Percentiles rank a stretch among this genome's conserved stretches.
These are phyloP conservation scores for Drosophila jambulina DNA, from an alignment of 1,140 invertebrate genomes.

Conservation along the genomic window DNA sequence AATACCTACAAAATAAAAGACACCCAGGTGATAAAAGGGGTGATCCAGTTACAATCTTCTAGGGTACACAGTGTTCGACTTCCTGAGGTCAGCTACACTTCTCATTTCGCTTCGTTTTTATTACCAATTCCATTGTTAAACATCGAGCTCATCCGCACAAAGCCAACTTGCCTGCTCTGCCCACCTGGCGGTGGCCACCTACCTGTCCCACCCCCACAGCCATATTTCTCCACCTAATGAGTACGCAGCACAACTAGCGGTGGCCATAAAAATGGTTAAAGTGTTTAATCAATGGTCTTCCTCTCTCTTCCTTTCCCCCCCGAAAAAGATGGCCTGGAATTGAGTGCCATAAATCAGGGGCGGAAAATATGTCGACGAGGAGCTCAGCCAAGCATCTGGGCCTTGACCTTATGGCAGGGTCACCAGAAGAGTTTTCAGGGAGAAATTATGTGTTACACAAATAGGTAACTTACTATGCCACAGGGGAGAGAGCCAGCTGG, in stretches of 20 bases:
- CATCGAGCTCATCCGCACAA: constrained; percentile 29
- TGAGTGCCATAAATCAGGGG: constrained; percentile 75
- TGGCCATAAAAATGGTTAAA: constrained; percentile 48
- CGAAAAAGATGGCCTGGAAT: constrained; percentile 48
- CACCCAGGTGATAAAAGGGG: no score
- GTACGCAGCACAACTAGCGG: constrained; percentile 7
- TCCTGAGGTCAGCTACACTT: no score
- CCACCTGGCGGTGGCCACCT: neutral
- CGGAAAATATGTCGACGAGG: constrained; percentile 40
- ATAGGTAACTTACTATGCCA: neutral
- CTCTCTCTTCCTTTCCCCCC: neutral
- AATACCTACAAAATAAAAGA: no score
- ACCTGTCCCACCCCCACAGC: no score
- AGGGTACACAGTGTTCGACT: no score
- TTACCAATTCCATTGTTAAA: constrained; percentile 48
- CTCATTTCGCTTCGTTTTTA: constrained; percentile 25
- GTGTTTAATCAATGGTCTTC: constrained; percentile 63
- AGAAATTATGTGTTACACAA: constrained; percentile 15
- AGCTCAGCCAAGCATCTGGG: constrained; percentile 17
- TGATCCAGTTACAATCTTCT: no score
- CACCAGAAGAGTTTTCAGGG: constrained; percentile 11
- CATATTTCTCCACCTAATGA: constrained; percentile 15
- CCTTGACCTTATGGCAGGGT: constrained; percentile 54
- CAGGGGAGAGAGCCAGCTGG: constrained; percentile 1
- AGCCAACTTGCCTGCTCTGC: neutral